phyloP scores from a whole-genome alignment of 64 coral and sea anemone genomes.

The Pachyseris speciosa region DNA sequence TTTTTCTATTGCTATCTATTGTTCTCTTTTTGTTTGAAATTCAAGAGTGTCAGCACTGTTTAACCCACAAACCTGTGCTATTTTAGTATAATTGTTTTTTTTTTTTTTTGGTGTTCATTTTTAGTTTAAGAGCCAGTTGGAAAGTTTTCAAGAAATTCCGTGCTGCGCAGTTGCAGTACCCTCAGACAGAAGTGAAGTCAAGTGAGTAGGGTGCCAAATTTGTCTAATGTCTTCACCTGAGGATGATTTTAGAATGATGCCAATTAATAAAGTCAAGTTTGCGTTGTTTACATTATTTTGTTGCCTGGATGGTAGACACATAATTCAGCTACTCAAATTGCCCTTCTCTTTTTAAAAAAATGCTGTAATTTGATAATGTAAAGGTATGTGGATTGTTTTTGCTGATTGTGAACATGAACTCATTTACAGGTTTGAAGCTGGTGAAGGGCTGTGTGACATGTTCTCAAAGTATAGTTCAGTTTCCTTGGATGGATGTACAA shows the following conservation, averaged over 20 bases:
- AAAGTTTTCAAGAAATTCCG: conserved; percentile 39
- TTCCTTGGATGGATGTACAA: neutral
- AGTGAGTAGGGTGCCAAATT: no score
- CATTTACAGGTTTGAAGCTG: conserved; percentile 2
- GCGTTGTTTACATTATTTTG: neutral
- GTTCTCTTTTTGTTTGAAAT: neutral
- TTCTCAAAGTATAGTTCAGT: conserved; percentile 16
- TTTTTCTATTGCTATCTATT: neutral
- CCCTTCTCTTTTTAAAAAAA: no score
- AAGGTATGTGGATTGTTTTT: no score
- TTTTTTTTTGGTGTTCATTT: neutral
- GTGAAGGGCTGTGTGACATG: neutral
- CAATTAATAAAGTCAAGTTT: no score
- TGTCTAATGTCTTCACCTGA: no score
- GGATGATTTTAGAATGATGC: no score
- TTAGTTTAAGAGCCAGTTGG: conserved; percentile 46
- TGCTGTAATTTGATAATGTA: no score
- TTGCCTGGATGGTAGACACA: no score
- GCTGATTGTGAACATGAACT: neutral
- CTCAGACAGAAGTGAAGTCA: neutral
- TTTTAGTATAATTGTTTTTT: neutral
- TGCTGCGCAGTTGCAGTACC: conserved; percentile 30
- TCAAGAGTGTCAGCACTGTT: neutral
- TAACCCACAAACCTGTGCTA: no score
- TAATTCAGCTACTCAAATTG: no score